Conservation (phyloP, 2,888 invertebrate species). For the Monochamus alternatus region DNA sequence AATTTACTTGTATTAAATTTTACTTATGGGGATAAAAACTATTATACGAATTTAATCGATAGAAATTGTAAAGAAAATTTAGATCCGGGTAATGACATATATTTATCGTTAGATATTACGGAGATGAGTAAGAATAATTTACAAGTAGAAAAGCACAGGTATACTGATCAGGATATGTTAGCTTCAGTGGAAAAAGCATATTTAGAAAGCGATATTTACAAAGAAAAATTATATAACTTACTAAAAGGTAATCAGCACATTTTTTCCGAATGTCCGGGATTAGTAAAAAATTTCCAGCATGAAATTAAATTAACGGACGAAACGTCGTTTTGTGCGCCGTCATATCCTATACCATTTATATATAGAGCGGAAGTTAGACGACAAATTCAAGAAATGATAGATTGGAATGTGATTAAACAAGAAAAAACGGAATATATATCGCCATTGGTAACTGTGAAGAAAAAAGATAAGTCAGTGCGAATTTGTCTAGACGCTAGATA, state of each 20-base stretch:
- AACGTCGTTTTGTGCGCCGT: neutral
- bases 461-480: neutral
- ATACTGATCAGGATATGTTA: too few species aligned
- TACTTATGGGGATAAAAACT: neutral
- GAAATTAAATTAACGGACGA: neutral
- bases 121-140: neutral
- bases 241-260: neutral
- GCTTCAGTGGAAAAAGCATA: neutral
- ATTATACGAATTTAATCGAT: neutral
- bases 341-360: slow-evolving; percentile 14
- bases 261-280: slow-evolving; percentile 15
- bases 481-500: slow-evolving; percentile 14
- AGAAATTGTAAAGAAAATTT: too few species aligned
- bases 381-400: slow-evolving; percentile 23
- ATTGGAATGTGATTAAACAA: slow-evolving; percentile 19
- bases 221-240: slow-evolving; percentile 6
- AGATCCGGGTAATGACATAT: too few species aligned
- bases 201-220: neutral
- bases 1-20: slow-evolving; percentile 2
- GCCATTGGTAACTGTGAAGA: neutral
- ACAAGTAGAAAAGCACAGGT: neutral
- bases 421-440: neutral
- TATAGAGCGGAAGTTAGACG: slow-evolving; percentile 16
- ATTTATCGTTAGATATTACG: too few species aligned
- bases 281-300: neutral